Conservation (phyloP, 2,888 invertebrate genomes). For the Scaptodrosophila latifasciaeformis region DNA sequence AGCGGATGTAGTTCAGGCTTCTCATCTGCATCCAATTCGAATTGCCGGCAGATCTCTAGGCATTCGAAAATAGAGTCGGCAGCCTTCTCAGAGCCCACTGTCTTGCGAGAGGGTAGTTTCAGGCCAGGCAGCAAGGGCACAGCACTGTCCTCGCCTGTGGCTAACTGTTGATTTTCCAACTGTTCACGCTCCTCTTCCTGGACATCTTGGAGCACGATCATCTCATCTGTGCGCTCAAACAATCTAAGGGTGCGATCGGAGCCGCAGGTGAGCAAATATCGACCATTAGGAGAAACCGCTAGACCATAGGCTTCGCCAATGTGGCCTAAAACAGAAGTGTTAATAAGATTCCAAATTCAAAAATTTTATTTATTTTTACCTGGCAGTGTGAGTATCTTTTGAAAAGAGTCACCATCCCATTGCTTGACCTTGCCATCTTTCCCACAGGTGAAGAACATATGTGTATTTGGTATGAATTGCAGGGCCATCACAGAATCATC, state of each 20-base stretch:
- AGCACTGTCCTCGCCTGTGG: conserved; percentile 83
- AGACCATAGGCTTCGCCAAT: conserved; percentile 86
- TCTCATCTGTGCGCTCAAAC: conserved; percentile 90
- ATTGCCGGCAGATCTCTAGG: conserved; percentile 83
- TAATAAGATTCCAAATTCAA: background rate
- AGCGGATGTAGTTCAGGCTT: conserved; percentile 81
- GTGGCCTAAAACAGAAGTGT: conserved; percentile 78
- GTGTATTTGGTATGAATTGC: conserved; percentile 92
- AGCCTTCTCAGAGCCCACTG: conserved; percentile 75
- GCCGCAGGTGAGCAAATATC: conserved; percentile 86
- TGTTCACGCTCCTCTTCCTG: conserved; percentile 90
- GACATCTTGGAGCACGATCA: conserved; percentile 93
- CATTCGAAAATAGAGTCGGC: conserved; percentile 96
- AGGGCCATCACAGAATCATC: conserved; percentile 94
- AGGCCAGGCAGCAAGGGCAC: conserved; percentile 85
- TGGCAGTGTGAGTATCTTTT: conserved; percentile 91
- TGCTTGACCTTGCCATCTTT: conserved; percentile 96
- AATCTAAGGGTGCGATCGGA: conserved; percentile 91
- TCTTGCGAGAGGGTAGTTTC: conserved; percentile 88
- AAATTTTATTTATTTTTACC: conserved; percentile 31
- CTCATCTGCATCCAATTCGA: conserved; percentile 73
- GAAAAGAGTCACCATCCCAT: conserved; percentile 96
- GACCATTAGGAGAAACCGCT: conserved; percentile 87
- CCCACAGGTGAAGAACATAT: conserved; percentile 93
- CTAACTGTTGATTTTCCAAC: conserved; percentile 80